phyloP scores from a whole-genome alignment of 1,140 invertebrate genomes.

The Glossosoma conforme region DNA sequence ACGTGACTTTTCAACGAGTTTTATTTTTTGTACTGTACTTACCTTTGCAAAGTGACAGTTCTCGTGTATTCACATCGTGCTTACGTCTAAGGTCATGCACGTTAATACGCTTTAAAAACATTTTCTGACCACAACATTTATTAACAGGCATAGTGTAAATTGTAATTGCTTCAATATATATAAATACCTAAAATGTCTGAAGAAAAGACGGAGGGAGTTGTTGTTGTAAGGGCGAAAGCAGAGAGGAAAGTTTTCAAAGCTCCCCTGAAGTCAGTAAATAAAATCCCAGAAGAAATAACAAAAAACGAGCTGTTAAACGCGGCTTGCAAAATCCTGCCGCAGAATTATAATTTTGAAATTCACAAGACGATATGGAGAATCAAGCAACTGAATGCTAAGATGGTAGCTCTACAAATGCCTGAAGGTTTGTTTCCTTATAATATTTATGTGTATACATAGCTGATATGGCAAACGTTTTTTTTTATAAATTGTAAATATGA shows the following conservation, averaged over 20 bases:
- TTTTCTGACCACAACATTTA: background rate
- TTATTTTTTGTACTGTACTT: too few relatives aligned
- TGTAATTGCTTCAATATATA: background rate
- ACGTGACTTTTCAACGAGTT: too few relatives aligned
- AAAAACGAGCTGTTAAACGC: constrained; percentile 71
- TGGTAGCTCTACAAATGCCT: constrained; percentile 94
- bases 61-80: too few relatives aligned
- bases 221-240: constrained; percentile 71
- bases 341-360: constrained; percentile 99
- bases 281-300: constrained; percentile 76
- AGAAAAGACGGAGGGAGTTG: constrained; percentile 33
- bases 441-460: too few relatives aligned
- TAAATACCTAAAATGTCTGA: constrained; percentile 7
- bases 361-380: constrained; percentile 98
- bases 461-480: too few relatives aligned
- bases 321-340: constrained; percentile 72
- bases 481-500: background rate
- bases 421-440: constrained; percentile 61
- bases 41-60: background rate
- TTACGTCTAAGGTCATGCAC: too few relatives aligned
- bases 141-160: background rate
- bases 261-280: constrained; percentile 61
- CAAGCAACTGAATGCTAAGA: constrained; percentile 70
- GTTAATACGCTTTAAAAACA: background rate
- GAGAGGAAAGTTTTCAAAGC: constrained; percentile 73